phyloP scores from a whole-genome alignment of 2,797 vertebrate species.

The Garrulus glandarius region DNA sequence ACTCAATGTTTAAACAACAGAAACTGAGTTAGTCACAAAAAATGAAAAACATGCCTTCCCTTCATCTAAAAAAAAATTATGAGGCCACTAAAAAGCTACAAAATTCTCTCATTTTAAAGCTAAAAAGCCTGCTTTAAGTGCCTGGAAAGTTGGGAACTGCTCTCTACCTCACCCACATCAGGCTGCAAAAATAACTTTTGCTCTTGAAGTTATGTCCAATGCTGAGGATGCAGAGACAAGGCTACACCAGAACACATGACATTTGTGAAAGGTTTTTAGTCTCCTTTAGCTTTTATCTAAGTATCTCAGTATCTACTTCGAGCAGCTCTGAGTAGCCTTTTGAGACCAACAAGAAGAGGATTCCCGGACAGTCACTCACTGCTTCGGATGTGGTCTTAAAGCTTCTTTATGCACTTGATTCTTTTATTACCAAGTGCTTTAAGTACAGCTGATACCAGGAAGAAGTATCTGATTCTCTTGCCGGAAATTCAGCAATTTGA shows the following conservation, averaged over 20 bases:
- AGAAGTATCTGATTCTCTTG: not conserved
- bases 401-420: not conserved
- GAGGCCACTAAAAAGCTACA: not conserved
- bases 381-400: not conserved
- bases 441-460: not conserved
- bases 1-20: not conserved
- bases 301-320: not conserved
- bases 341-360: not conserved
- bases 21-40: not conserved
- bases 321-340: not conserved
- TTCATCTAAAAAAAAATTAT: not conserved
- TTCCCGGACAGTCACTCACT: not conserved
- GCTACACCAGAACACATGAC: not conserved
- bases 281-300: not conserved
- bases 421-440: not conserved
- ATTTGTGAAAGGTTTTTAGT: not conserved
- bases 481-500: conserved; percentile 18
- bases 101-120: not conserved
- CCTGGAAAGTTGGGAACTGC: not conserved
- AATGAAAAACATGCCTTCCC: not conserved
- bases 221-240: not conserved
- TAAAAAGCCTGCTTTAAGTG: not conserved
- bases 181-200: not conserved
- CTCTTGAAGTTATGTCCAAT: not conserved
- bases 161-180: not conserved